Evolutionary conservation across 2,888 invertebrate genomes (phyloP), one percentile per base, ranked within the genome.

Genomic region (Allolobophora icterica): DNA sequence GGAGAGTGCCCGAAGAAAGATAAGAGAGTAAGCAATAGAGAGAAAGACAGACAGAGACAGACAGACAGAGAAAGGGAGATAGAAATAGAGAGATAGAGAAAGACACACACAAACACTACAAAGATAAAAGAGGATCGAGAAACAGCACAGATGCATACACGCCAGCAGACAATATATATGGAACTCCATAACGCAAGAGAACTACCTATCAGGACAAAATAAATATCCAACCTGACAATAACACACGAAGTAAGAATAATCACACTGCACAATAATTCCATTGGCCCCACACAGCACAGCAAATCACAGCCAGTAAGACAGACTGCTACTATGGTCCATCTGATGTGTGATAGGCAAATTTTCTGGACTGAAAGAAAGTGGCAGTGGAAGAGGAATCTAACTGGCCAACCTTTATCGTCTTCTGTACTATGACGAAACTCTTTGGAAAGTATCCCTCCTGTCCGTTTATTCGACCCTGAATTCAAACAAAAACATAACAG

Each of bases 361-460:
- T 21, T 52, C 8, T 8, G n/a, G n/a, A 52, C 24, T 24, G 11
- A 11, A 13, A 17, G n/a, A 71, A 71, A 71, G n/a, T 6, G n/a
- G 2, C 6, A n/a, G 71, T 11, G n/a, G 71, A n/a, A 71, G 71
- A 71, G 71, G 71, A 71, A 71, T 71, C 30, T 11, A 71, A 71
- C 11, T 71, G 71, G 30, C 42, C n/a, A 19, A 91, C 92, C 83
- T 52, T 89, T 35, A 89, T 90, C 17, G 89, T 71, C 35, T 90
- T 84, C 71, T 89, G 89, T 6, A 90, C 58, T 15, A 89, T 91
- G n/a, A 93, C 93, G 71, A 91, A 93, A 42, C 89, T 92, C 87
- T 91, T 91, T n/a, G 93, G 93, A 89, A 93, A 93, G 90, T 87
- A 92, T 0, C 93, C 93, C 35, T 93, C 92, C 52, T 89, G 89